phyloP scores from a whole-genome alignment of 2,797 vertebrate species.

The Onychomys leucogaster region DNA sequence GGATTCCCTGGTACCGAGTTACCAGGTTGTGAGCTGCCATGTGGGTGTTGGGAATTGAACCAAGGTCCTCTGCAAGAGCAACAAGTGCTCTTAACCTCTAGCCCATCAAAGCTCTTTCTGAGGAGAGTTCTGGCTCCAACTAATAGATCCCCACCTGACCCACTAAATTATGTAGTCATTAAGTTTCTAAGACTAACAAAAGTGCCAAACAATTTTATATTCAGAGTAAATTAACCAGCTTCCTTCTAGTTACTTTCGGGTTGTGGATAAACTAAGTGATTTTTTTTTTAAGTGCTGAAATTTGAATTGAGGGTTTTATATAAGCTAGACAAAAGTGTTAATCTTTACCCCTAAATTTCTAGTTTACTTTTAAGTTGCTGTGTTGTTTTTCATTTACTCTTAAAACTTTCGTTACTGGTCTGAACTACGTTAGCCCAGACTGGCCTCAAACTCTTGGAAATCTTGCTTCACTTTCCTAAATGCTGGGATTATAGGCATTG shows the following conservation, averaged over 20 bases:
- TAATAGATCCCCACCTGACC: neutral
- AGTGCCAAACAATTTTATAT: neutral
- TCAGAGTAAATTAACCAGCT: neutral
- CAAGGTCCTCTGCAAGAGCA: neutral
- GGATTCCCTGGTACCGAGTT: neutral
- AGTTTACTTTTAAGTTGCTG: neutral
- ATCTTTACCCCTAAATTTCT: neutral
- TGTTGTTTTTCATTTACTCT: constrained; percentile 25
- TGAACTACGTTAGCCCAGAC: neutral
- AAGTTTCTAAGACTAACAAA: constrained; percentile 19
- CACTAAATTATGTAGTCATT: constrained; percentile 41
- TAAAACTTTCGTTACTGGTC: neutral
- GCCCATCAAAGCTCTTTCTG: neutral
- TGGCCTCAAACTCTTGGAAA: neutral
- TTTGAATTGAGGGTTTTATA: neutral
- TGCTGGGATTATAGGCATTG: neutral
- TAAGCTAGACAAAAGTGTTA: neutral
- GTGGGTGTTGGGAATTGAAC: neutral
- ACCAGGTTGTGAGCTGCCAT: neutral
- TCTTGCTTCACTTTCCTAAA: neutral
- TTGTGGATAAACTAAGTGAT: neutral
- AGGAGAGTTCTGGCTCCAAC: constrained; percentile 15
- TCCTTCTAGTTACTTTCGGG: neutral
- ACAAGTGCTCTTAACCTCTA: neutral
- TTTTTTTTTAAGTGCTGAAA: neutral